Conservation (phyloP, 2,888 invertebrate species). For the Drosophila vallismaia region DNA sequence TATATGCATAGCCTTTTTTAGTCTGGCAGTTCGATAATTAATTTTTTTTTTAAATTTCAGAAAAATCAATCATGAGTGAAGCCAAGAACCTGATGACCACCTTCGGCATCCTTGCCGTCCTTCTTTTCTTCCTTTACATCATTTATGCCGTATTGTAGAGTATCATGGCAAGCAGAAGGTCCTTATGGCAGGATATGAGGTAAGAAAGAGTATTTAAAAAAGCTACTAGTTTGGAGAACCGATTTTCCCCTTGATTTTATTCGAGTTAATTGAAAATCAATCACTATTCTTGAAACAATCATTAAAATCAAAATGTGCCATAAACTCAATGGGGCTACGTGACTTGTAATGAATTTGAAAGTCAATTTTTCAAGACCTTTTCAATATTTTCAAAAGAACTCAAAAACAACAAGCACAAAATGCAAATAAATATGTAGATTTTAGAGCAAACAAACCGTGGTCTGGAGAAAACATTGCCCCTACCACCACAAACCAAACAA, state of each 20-base stretch:
- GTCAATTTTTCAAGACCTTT: conserved; percentile 11
- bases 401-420: conserved; percentile 1
- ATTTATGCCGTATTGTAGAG: conserved; percentile 86
- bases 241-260: conserved; percentile 5
- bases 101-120: conserved; percentile 88
- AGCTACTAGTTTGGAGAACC: not conserved
- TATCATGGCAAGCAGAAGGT: conserved; percentile 8
- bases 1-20: conserved; percentile 4
- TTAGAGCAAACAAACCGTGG: not conserved
- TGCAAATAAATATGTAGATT: conserved; percentile 22
- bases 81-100: conserved; percentile 88
- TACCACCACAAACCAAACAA: conserved; percentile 2
- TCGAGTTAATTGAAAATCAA: conserved; percentile 25
- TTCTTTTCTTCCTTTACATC: conserved; percentile 88
- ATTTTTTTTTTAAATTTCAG: conserved; percentile 38
- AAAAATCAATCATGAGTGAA: conserved; percentile 84
- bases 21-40: not conserved
- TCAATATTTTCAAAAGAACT: conserved; percentile 19
- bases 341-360: conserved; percentile 1
- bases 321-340: conserved; percentile 34
- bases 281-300: conserved; percentile 28
- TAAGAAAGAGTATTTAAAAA: conserved; percentile 5
- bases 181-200: conserved; percentile 29
- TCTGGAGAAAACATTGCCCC: not conserved
- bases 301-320: conserved; percentile 23